Evolutionary conservation across 2,888 invertebrate species (phyloP).

Genomic region (Scaptomyza flava): DNA sequence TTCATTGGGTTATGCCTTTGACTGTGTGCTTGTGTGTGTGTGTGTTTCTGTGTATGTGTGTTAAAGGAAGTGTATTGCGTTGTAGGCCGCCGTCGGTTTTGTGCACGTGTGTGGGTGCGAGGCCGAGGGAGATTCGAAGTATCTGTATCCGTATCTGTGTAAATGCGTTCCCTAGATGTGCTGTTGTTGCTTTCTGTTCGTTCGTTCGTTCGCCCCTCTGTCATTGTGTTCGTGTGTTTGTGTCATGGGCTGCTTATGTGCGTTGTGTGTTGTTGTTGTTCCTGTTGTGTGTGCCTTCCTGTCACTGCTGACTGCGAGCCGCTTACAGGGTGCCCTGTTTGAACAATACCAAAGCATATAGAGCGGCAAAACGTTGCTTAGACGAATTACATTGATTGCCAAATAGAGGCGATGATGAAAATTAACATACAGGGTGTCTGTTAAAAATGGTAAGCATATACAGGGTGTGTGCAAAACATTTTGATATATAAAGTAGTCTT

Average conservation of each 20-base stretch:
- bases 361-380: background rate
- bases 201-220: conserved; percentile 53
- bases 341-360: background rate
- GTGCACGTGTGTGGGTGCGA: conserved; percentile 56
- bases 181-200: conserved; percentile 48
- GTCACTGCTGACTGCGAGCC: conserved; percentile 58
- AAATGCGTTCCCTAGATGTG: conserved; percentile 67
- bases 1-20: conserved; percentile 75
- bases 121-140: conserved; percentile 74
- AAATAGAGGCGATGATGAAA: background rate
- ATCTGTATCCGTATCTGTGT: conserved; percentile 81
- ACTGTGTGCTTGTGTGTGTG: conserved; percentile 14
- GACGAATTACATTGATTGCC: background rate
- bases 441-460: background rate
- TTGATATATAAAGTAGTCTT: background rate
- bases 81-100: conserved; percentile 68
- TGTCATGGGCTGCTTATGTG: conserved; percentile 65
- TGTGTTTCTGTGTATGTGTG: conserved; percentile 60
- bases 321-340: conserved; percentile 44
- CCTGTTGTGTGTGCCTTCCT: conserved; percentile 69
- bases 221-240: conserved; percentile 50
- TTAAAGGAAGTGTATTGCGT: conserved; percentile 79
- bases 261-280: conserved; percentile 47
- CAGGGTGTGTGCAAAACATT: background rate
- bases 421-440: conserved; percentile 20